phyloP scores from a whole-genome alignment of 1,140 invertebrate genomes.

The Trichoplusia ni region DNA sequence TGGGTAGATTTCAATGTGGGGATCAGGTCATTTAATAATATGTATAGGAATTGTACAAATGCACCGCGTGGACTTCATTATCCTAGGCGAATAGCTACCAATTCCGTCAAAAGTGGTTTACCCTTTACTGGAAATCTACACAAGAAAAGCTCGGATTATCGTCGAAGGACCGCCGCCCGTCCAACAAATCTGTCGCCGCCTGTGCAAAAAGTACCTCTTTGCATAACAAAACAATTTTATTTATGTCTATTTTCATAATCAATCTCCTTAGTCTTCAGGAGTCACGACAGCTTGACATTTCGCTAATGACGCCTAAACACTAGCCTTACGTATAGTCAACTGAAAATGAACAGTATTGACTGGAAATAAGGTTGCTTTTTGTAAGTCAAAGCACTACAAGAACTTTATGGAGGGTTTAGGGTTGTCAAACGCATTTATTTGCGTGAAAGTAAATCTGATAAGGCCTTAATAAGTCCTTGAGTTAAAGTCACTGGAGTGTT shows the following conservation, averaged over 20 bases:
- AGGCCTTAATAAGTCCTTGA: too few species aligned
- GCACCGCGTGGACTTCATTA: too few species aligned
- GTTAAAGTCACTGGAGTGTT: too few species aligned
- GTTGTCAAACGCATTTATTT: conserved; percentile 11
- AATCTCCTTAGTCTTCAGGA: conserved; percentile 40
- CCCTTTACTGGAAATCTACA: too few species aligned
- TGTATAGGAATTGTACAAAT: too few species aligned
- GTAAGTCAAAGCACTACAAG: neutral
- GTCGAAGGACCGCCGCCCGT: too few species aligned
- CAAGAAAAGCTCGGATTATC: too few species aligned
- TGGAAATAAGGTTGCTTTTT: conserved; percentile 2
- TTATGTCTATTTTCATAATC: conserved; percentile 36
- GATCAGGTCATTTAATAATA: too few species aligned
- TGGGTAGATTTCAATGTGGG: neutral
- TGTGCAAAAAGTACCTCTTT: conserved; percentile 1
- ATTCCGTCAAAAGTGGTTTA: too few species aligned
- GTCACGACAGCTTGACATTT: conserved; percentile 47
- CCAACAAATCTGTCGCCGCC: neutral
- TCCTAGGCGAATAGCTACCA: too few species aligned
- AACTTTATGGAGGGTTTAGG: neutral
- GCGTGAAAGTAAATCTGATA: too few species aligned
- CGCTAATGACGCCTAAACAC: conserved; percentile 42
- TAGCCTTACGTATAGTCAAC: neutral
- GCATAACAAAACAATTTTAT: conserved; percentile 1
- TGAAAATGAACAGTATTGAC: neutral